Conservation (phyloP, 2,797 vertebrate species). For the Danio choprae region DNA sequence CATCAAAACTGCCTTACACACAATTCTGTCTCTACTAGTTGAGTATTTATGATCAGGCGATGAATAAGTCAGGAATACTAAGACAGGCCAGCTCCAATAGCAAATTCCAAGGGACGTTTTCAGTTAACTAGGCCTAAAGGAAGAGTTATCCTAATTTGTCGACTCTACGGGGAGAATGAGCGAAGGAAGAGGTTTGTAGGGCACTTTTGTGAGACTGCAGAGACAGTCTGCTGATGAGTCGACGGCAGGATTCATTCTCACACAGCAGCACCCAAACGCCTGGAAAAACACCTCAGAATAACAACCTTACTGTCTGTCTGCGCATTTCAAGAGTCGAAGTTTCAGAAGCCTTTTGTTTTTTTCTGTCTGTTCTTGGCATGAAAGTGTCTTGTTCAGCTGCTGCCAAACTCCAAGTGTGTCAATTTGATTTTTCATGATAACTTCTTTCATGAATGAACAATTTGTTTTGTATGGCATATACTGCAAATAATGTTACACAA, state of each 20-base stretch:
- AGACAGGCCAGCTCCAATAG: constrained; percentile 7
- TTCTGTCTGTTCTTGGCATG: not conserved
- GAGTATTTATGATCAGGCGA: constrained; percentile 1
- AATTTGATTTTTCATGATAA: constrained; percentile 8
- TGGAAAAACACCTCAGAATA: constrained; percentile 15
- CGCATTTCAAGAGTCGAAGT: constrained; percentile 3
- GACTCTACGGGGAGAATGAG: constrained; percentile 14
- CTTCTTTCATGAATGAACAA: constrained; percentile 13
- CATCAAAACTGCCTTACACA: not conserved
- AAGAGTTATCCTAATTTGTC: constrained; percentile 30
- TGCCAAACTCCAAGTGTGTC: constrained; percentile 17
- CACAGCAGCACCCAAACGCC: constrained; percentile 16
- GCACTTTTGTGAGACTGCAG: constrained; percentile 21
- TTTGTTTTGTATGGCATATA: not conserved
- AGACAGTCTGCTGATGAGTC: constrained; percentile 23
- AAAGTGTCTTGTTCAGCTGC: not conserved
- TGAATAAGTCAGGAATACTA: constrained; percentile 24
- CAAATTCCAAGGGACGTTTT: constrained; percentile 36
- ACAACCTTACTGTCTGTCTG: not conserved
- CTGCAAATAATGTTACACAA: not conserved
- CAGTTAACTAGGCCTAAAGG: constrained; percentile 34
- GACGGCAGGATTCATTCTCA: constrained; percentile 27
- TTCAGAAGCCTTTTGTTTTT: not conserved
- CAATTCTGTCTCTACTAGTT: not conserved
- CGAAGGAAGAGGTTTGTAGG: constrained; percentile 36